These are phyloP conservation scores for Caenorhabditis afra DNA, from an alignment of 2,888 invertebrate genomes.

Conservation along the genomic window DNA sequence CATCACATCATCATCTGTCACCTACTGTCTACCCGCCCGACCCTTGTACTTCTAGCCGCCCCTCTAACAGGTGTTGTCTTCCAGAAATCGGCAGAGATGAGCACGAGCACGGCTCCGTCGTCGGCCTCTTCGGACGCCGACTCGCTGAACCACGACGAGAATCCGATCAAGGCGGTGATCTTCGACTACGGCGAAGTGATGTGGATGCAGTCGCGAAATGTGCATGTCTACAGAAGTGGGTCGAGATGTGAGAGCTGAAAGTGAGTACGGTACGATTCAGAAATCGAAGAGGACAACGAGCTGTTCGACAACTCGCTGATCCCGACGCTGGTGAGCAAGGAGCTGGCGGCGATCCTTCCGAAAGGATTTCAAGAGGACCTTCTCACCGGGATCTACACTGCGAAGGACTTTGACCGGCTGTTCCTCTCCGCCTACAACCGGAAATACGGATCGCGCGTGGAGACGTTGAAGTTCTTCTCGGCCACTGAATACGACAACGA, in stretches of 20 bases:
- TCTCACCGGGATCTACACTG: constrained; percentile 58
- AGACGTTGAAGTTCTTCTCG: constrained; percentile 58
- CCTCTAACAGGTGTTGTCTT: too few relatives aligned
- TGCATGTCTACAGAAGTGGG: constrained; percentile 61
- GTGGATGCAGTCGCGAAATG: constrained; percentile 63
- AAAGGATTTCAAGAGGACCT: constrained; percentile 60
- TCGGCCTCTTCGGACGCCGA: constrained; percentile 59
- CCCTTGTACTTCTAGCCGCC: background rate
- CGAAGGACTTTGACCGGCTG: constrained; percentile 56
- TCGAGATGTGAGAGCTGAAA: too few relatives aligned
- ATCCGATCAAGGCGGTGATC: constrained; percentile 60
- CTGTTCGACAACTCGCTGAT: constrained; percentile 54
- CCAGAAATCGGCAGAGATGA: constrained; percentile 21
- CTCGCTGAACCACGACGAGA: constrained; percentile 50
- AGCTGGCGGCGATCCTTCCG: constrained; percentile 48
- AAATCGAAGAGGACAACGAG: constrained; percentile 59
- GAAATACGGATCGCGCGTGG: constrained; percentile 42
- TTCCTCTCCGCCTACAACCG: constrained; percentile 54
- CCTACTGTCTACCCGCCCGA: too few relatives aligned
- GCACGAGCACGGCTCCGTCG: constrained; percentile 54
- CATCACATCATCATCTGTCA: background rate
- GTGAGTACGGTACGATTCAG: constrained; percentile 19
- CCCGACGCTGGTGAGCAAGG: constrained; percentile 55
- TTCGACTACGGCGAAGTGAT: constrained; percentile 63
- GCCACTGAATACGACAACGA: constrained; percentile 61